phyloP scores from a whole-genome alignment of 1,140 invertebrate genomes.

The Grapholita molesta region DNA sequence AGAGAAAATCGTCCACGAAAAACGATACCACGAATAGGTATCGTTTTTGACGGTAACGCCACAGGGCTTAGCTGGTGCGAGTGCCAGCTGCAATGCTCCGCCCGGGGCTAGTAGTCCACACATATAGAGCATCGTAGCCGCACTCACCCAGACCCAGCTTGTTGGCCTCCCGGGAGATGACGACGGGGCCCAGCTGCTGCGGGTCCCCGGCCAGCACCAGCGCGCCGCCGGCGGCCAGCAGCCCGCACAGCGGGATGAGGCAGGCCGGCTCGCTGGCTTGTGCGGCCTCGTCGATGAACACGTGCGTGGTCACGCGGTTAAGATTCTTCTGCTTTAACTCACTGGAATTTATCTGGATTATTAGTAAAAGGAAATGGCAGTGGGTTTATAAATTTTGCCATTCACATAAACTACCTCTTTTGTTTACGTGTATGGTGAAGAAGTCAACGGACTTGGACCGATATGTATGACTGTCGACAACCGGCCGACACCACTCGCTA shows the following conservation, averaged over 20 bases:
- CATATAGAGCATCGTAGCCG: neutral
- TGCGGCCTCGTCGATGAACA: slow-evolving; percentile 91
- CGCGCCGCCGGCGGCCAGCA: slow-evolving; percentile 38
- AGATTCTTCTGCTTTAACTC: neutral
- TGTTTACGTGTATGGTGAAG: too few relatives aligned
- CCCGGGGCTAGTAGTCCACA: neutral
- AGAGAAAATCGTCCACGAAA: too few relatives aligned
- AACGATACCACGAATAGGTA: too few relatives aligned
- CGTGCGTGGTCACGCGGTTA: slow-evolving; percentile 83
- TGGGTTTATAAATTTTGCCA: too few relatives aligned
- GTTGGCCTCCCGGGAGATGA: slow-evolving; percentile 76
- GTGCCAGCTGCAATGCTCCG: neutral
- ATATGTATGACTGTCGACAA: too few relatives aligned
- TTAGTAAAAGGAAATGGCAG: neutral
- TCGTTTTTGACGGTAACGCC: too few relatives aligned
- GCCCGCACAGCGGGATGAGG: slow-evolving; percentile 79
- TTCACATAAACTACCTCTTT: too few relatives aligned
- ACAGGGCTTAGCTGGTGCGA: slow-evolving; percentile 18
- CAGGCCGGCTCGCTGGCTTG: slow-evolving; percentile 87
- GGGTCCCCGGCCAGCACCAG: slow-evolving; percentile 89
- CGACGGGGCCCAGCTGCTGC: slow-evolving; percentile 86
- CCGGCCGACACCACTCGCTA: too few relatives aligned
- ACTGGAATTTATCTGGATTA: neutral
- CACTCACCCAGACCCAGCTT: slow-evolving; percentile 54
- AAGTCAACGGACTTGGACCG: too few relatives aligned